Base-by-base conservation (phyloP, 92 coral and sea anemone species). In the Diadumene lineata region DNA sequence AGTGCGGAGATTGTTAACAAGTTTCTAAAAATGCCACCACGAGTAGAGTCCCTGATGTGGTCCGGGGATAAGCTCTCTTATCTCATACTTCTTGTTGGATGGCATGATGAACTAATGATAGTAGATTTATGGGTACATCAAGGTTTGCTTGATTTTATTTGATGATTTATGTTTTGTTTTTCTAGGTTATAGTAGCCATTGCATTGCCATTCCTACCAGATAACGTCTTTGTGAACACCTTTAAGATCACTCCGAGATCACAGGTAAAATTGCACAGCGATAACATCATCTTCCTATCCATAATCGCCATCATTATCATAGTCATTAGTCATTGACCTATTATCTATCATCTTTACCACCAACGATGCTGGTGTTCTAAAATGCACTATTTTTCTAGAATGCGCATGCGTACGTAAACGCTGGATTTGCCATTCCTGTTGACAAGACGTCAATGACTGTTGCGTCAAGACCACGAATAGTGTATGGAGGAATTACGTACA, bases 341-440 rank as follows among this genome's bases (percentile, higher is more conserved):
- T 16, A 53, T 16, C 17, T 53, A 53, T 53, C 22, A 53, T 53
- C n/a, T 4, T 38, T 38, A 38, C 6, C 48, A 38, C 48, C 13
- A 13, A 4, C 13, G 48, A 13, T 38, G 48, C 13, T 38, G 48
- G 48, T 38, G 48, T 38, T 38, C 48, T 38, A 38, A 38, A 4
- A 53, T 53, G 58, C 19, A 9, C 58, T 9, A 9, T 3, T 53
- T 63, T 27, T 68, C 33, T 68, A 23, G 92, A 88, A 84, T 66
- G 81, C 89, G 25, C 92, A 88, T 80, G 92, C 92, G 50, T 88
- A 88, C 66, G 94, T 85, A 31, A 89, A 89, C 67, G 94, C 90
- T 24, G 88, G 88, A 2, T 84, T 89, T 56, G 80, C 72, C 38
- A 81, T 70, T 66, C 44, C 82, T 22, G 72, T 88, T 43, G 77